These are phyloP conservation scores for Noctilio leporinus DNA, from an alignment of 2,113 vertebrate genomes.

Conservation along the genomic window DNA sequence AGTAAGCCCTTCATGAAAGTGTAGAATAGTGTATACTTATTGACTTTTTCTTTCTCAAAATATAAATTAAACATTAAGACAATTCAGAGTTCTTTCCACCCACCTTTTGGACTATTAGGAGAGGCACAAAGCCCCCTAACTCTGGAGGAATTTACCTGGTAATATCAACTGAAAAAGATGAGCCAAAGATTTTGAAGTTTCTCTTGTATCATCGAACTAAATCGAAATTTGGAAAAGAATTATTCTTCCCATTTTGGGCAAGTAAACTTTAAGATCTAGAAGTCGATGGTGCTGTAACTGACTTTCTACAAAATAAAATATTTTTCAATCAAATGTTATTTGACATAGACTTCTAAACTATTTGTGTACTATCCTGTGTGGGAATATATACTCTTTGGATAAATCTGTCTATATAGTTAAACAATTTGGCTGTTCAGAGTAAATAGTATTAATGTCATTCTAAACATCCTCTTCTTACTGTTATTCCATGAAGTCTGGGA, in stretches of 20 bases:
- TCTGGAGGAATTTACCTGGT: slow-evolving; percentile 7
- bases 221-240: slow-evolving; percentile 26
- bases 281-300: slow-evolving; percentile 55
- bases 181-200: background rate
- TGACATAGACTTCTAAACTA: slow-evolving; percentile 69
- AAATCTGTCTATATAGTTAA: slow-evolving; percentile 69
- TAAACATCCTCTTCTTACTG: slow-evolving; percentile 70
- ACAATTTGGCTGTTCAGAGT: slow-evolving; percentile 65
- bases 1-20: background rate
- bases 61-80: slow-evolving; percentile 31
- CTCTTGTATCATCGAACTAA: background rate
- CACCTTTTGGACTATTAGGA: background rate
- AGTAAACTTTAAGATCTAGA: slow-evolving; percentile 65
- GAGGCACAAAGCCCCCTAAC: background rate
- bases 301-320: slow-evolving; percentile 69
- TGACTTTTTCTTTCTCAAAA: slow-evolving; percentile 45
- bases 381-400: slow-evolving; percentile 60
- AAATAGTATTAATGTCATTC: slow-evolving; percentile 78
- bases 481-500: slow-evolving; percentile 61
- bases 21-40: background rate
- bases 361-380: slow-evolving; percentile 66
- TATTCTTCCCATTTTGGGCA: slow-evolving; percentile 52
- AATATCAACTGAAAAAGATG: background rate
- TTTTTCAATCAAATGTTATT: slow-evolving; percentile 69
- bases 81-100: background rate